phyloP scores from a whole-genome alignment of 2,113 vertebrate species.

The Harpagus bidentatus region DNA sequence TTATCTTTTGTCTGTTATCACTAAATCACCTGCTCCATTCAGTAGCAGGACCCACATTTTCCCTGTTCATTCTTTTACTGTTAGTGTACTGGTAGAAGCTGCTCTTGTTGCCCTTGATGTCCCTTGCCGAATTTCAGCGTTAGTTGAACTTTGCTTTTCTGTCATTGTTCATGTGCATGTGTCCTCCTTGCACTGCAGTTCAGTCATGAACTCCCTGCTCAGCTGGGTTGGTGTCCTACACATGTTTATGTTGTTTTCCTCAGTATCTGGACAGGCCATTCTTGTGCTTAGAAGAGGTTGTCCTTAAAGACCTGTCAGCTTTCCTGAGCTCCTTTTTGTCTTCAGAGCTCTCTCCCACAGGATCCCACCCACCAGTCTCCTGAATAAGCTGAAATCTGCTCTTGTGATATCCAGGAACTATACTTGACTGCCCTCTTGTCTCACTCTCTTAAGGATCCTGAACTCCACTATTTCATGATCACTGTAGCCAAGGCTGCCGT shows the following conservation, averaged over 20 bases:
- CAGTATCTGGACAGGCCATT: neutral
- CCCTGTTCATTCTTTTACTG: neutral
- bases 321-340: neutral
- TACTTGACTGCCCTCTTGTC: neutral
- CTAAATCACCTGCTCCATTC: neutral
- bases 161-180: neutral
- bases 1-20: neutral
- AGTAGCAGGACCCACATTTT: neutral
- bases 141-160: neutral
- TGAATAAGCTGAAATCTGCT: neutral
- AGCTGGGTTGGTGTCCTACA: neutral
- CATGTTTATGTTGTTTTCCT: neutral
- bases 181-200: neutral
- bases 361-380: neutral
- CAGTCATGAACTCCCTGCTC: neutral
- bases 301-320: neutral
- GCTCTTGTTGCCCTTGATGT: neutral
- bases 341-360: neutral
- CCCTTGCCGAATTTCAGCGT: neutral
- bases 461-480: neutral
- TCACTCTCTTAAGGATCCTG: neutral
- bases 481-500: neutral
- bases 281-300: neutral
- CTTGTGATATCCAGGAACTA: neutral
- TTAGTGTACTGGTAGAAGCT: neutral